Conservation (phyloP, 2,797 vertebrate genomes). For the Aphelocoma californica region DNA sequence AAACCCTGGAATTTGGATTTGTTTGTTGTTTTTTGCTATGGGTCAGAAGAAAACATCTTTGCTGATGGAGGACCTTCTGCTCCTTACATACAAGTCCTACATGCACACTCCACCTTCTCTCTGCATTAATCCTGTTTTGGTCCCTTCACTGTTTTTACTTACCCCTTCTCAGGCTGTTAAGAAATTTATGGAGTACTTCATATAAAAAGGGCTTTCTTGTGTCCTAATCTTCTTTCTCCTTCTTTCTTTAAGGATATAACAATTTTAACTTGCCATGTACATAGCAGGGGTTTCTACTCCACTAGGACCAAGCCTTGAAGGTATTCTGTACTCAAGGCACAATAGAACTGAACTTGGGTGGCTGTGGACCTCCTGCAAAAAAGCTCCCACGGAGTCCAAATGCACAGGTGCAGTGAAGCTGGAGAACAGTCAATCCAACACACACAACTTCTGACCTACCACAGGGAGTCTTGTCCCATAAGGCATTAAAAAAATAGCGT, state of each 20-base stretch:
- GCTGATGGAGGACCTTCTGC: neutral
- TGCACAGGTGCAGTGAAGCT: neutral
- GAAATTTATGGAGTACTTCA: neutral
- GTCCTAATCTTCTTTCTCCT: neutral
- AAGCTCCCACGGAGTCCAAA: neutral
- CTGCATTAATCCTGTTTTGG: neutral
- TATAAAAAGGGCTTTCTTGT: neutral
- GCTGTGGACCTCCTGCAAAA: neutral
- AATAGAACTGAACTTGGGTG: neutral
- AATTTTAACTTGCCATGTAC: neutral
- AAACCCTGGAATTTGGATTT: neutral
- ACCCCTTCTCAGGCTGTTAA: neutral
- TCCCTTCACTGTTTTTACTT: neutral
- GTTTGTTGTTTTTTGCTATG: neutral
- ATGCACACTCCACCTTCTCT: neutral
- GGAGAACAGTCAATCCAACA: neutral
- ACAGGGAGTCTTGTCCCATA: neutral
- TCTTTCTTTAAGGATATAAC: neutral
- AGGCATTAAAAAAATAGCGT: neutral
- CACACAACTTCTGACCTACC: neutral
- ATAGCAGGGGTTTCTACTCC: neutral
- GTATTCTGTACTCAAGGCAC: neutral
- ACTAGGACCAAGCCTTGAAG: neutral
- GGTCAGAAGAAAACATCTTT: neutral
- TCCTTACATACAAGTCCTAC: neutral